Evolutionary conservation across 1,140 invertebrate species (phyloP).

Genomic region (Ditylenchus dipsaci): DNA sequence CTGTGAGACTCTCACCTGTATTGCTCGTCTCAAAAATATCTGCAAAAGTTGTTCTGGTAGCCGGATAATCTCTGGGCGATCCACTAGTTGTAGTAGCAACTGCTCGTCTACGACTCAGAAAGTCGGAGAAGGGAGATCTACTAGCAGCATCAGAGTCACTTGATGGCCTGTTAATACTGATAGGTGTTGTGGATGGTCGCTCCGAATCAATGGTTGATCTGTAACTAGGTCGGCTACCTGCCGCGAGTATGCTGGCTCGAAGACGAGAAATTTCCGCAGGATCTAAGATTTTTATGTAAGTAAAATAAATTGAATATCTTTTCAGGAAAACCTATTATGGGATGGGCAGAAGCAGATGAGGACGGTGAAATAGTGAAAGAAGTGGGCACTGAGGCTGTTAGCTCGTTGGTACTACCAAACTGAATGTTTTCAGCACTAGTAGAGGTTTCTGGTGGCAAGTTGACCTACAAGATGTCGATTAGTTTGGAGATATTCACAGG

Average conservation of each 20-base stretch:
- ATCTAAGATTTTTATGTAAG: constrained; percentile 1
- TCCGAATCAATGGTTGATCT: background rate
- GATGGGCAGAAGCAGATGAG: constrained; percentile 8
- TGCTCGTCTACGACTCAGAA: background rate
- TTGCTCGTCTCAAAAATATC: background rate
- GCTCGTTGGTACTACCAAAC: background rate
- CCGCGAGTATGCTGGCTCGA: constrained; percentile 9
- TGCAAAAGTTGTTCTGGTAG: background rate
- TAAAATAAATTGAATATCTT: too few relatives aligned
- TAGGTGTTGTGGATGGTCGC: background rate
- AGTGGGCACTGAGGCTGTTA: background rate
- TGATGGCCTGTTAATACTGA: background rate
- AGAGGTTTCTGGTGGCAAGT: constrained; percentile 6
- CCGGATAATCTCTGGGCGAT: background rate
- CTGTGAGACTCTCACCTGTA: too few relatives aligned
- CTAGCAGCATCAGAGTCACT: background rate
- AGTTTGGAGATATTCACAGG: too few relatives aligned
- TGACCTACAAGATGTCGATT: background rate
- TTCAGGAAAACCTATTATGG: too few relatives aligned
- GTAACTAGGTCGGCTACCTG: background rate
- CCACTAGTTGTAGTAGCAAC: background rate
- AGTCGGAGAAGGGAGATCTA: background rate
- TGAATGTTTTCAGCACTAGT: constrained; percentile 4
- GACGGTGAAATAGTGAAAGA: background rate
- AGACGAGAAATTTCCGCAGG: background rate